These are phyloP conservation scores for Machimus atricapillus DNA, from an alignment of 2,888 invertebrate genomes.

Conservation along the genomic window DNA sequence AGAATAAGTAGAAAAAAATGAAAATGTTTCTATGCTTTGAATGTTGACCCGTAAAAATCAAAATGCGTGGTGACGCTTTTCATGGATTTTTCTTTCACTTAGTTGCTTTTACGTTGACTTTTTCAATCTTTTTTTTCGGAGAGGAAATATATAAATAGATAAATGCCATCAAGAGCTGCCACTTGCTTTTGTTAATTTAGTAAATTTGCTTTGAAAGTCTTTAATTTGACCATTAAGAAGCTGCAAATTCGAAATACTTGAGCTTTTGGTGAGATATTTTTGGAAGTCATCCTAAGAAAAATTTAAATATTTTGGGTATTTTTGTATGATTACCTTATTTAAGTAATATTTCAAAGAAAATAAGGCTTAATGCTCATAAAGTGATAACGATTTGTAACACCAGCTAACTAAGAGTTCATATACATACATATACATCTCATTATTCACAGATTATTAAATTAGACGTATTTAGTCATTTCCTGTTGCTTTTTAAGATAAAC, in stretches of 20 bases:
- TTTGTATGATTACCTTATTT: neutral
- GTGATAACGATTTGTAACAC: neutral
- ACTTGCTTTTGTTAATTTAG: neutral
- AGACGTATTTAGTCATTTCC: neutral
- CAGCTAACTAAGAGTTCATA: neutral
- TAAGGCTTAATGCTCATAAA: neutral
- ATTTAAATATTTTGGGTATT: neutral
- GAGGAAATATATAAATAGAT: conserved; percentile 12
- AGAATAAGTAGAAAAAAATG: neutral
- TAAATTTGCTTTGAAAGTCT: conserved; percentile 2
- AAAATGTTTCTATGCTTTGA: neutral
- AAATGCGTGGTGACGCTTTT: conserved; percentile 14
- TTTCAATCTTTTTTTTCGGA: neutral
- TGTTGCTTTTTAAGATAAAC: neutral
- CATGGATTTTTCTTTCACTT: conserved; percentile 16
- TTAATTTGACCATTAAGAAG: neutral
- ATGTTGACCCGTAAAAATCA: conserved; percentile 21
- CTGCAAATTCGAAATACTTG: neutral
- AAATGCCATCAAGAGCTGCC: conserved; percentile 24
- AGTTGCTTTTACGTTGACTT: neutral
- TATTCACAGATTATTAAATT: neutral
- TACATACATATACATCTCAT: neutral
- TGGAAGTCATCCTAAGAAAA: neutral
- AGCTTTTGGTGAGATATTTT: neutral
- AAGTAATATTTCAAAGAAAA: neutral